Conservation (phyloP, 2,888 invertebrate genomes). For the Shargacucullia verbasci region DNA sequence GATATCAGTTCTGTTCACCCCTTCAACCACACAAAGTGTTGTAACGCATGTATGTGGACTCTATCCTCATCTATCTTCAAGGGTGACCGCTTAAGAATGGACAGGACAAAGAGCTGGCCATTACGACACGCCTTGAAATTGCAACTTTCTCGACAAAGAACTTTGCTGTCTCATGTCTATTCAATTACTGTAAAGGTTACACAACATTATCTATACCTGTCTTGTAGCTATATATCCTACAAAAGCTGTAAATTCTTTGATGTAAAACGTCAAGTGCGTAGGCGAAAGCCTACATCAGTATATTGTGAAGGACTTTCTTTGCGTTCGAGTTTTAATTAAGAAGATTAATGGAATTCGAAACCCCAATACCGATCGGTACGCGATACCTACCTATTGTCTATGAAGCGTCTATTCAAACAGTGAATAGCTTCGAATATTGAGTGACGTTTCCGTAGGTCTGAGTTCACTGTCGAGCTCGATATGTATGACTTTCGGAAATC, state of each 20-base stretch:
- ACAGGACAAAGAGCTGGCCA: conserved; percentile 67
- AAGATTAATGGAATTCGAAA: conserved; percentile 42
- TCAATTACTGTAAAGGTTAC: conserved; percentile 76
- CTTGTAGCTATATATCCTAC: conserved; percentile 2
- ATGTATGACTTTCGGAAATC: conserved; percentile 45
- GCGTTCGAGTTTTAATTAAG: conserved; percentile 47
- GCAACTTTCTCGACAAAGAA: conserved; percentile 72
- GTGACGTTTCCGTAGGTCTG: conserved; percentile 48
- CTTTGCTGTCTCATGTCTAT: conserved; percentile 77
- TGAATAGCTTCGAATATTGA: conserved; percentile 43
- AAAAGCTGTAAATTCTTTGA: background rate
- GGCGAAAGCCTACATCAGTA: background rate
- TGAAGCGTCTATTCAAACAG: conserved; percentile 42
- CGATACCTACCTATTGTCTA: conserved; percentile 29
- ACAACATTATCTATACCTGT: conserved; percentile 54
- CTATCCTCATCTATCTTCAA: conserved; percentile 61
- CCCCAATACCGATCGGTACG: conserved; percentile 30
- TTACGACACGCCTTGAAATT: conserved; percentile 73
- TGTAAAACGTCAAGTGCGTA: background rate
- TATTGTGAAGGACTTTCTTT: conserved; percentile 14
- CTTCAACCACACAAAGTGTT: conserved; percentile 41
- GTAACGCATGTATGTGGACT: conserved; percentile 31
- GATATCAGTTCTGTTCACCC: conserved; percentile 33
- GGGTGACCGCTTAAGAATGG: conserved; percentile 62
- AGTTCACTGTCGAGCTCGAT: conserved; percentile 16